A percentile compares a stretch with the other conserved stretches of the same genome.
Evolutionary conservation across 2,888 invertebrate genomes (phyloP).

Genomic region (Limnephilus auricula): DNA sequence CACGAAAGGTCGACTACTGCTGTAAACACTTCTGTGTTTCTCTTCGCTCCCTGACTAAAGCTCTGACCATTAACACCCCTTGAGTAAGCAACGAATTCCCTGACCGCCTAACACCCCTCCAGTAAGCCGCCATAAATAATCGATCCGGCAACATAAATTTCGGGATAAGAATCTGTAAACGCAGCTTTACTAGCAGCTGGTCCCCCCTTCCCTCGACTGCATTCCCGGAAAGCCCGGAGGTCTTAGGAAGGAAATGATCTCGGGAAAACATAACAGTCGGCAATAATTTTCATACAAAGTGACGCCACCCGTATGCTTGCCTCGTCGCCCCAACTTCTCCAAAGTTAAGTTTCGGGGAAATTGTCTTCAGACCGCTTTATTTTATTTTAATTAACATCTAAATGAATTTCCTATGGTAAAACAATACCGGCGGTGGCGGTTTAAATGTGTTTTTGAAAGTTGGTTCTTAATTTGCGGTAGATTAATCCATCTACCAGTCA

Average conservation of each 20-base stretch:
- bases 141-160: conserved; percentile 39
- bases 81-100: not conserved
- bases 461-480: not conserved
- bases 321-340: not conserved
- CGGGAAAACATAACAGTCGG: conserved; percentile 32
- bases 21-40: not conserved
- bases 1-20: not conserved
- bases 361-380: conserved; percentile 30
- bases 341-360: conserved; percentile 23
- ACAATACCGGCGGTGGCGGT: conserved; percentile 42
- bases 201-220: conserved; percentile 29
- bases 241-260: conserved; percentile 27
- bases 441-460: conserved; percentile 29
- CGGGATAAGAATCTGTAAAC: conserved; percentile 45
- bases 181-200: conserved; percentile 44
- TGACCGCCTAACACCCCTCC: conserved; percentile 24
- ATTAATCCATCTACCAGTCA: conserved; percentile 9
- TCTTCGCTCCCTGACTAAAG: not conserved
- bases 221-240: not conserved
- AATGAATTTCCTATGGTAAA: conserved; percentile 44
- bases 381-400: conserved; percentile 49
- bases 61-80: not conserved
- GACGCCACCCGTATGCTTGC: not conserved
- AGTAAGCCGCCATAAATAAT: conserved; percentile 37
- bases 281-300: conserved; percentile 47